Conservation (phyloP, 2,888 invertebrate species). For the Polyploca ridens region DNA sequence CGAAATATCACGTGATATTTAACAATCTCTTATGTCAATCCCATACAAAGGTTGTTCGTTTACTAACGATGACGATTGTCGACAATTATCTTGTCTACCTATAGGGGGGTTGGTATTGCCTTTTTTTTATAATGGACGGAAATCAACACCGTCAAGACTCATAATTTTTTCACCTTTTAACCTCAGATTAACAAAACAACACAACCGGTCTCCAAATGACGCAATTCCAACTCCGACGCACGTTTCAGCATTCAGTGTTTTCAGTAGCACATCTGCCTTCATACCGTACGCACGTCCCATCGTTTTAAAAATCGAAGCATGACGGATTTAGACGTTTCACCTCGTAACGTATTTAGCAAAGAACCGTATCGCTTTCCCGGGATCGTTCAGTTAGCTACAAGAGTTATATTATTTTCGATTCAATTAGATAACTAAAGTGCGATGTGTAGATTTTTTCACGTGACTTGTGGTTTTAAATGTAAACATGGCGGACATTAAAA, state of each 20-base stretch:
- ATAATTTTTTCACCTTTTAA: too few species aligned
- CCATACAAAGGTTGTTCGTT: too few species aligned
- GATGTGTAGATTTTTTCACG: conserved; percentile 15
- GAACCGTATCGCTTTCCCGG: conserved; percentile 3
- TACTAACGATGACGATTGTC: too few species aligned
- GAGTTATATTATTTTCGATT: not conserved
- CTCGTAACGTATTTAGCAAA: conserved; percentile 18
- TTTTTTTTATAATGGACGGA: too few species aligned
- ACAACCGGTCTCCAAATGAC: conserved; percentile 29
- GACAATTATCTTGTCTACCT: too few species aligned
- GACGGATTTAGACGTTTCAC: conserved; percentile 13
- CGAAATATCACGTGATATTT: too few species aligned
- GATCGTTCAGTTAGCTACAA: conserved; percentile 2
- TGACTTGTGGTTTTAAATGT: conserved; percentile 11
- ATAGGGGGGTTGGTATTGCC: too few species aligned
- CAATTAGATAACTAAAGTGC: conserved; percentile 3
- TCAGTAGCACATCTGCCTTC: conserved; percentile 49
- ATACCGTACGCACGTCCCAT: conserved; percentile 29
- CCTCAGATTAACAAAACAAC: conserved; percentile 26
- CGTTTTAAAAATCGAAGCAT: conserved; percentile 23
- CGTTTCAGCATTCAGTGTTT: conserved; percentile 45
- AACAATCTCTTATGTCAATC: too few species aligned
- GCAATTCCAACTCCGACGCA: conserved; percentile 50
- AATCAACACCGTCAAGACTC: too few species aligned
- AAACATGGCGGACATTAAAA: not conserved